A percentile compares a stretch with the other conserved stretches of the same genome.
Conservation (phyloP, 2,113 vertebrate genomes). For the Scalopus aquaticus region DNA sequence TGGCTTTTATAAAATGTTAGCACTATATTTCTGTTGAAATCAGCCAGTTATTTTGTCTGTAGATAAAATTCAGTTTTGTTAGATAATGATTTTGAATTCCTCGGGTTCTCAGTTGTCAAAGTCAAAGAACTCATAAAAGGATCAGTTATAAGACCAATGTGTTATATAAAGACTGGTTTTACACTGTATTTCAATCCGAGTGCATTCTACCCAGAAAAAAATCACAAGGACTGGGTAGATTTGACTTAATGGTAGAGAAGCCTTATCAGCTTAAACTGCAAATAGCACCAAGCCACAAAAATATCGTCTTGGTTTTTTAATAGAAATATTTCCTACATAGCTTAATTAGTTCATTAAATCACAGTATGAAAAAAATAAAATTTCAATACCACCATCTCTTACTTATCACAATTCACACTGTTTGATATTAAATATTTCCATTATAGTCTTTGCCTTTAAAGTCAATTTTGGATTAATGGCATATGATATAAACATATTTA, state of each 20-base stretch:
- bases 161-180: not conserved
- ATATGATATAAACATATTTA: not conserved
- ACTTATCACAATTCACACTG: not conserved
- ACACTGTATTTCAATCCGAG: not conserved
- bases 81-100: not conserved
- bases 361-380: not conserved
- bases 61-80: slow-evolving; percentile 51
- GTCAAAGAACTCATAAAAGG: not conserved
- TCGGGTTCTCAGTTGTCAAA: not conserved
- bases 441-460: slow-evolving; percentile 6
- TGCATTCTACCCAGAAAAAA: not conserved
- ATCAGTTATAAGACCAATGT: not conserved
- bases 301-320: not conserved
- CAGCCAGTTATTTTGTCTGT: not conserved
- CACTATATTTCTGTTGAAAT: not conserved
- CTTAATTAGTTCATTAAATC: not conserved
- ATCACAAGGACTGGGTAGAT: not conserved
- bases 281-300: not conserved
- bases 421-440: slow-evolving; percentile 12
- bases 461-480: slow-evolving; percentile 29
- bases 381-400: not conserved
- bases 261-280: not conserved
- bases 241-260: not conserved
- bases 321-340: not conserved
- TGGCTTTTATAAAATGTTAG: not conserved